Evolutionary conservation across 2,888 invertebrate species (phyloP), one percentile per base, ranked within the genome.

Genomic region (Ormyrus labotus): DNA sequence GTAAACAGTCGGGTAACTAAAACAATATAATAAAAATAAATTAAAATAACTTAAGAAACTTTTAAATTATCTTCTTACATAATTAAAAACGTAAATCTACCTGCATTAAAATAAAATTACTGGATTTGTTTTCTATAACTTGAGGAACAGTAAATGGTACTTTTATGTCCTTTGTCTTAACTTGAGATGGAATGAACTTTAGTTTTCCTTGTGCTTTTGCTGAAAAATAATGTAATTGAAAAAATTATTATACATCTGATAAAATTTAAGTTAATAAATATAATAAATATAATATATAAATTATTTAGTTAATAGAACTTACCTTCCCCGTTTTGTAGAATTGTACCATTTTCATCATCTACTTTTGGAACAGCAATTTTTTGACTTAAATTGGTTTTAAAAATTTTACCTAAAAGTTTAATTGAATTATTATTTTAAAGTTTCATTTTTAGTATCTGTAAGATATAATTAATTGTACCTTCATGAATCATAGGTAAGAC

Each of bases 1-100:
- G 91, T 67, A 91, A 87, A 79, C 89, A 88, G 78, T 88, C 88
- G 79, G 91, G 90, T 84, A 91, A 87, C 91, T 91, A 48, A 76
- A 81, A 63, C 8, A 65, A 82, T 72, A 71, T 34, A 72, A 48
- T 74, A 81, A 63, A 9, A 69, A 82, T 72, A 71, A 19, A 72
- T 60, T 9, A 57, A 71, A 55, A 75, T 19, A 73, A 60, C 57
- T 68, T 60, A 11, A 61, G 50, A 19, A 58, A 63, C 68, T 51
- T 34, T 34, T 34, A 34, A 34, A 34, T 34, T 34, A 34, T 34
- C 3, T 4, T 50, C 9, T 4, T 65, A 71, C 34, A 34, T 34
- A 53, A 34, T 47, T 10, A 11, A 57, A 64, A 51, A n/a, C 1
- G 34, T 34, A 34, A 58, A 19, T 73, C 83, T 19, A 90, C 90